These are phyloP conservation scores for Heptranchias perlo DNA, from an alignment of 2,113 vertebrate genomes.

Conservation along the genomic window DNA sequence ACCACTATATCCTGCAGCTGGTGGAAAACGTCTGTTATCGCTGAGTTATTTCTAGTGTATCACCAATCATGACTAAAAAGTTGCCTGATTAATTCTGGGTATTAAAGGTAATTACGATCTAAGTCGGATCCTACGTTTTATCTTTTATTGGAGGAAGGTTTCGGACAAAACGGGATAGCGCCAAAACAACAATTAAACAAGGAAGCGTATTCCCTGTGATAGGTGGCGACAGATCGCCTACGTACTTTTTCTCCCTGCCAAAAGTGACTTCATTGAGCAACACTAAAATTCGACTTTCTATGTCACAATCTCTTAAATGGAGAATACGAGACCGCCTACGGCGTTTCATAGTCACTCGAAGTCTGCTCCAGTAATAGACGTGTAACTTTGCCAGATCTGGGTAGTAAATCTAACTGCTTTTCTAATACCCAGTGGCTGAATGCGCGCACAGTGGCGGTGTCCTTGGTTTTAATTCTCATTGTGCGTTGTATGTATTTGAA, in stretches of 20 bases:
- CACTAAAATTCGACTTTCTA: slow-evolving; percentile 11
- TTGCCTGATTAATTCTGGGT: background rate
- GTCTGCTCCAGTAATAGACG: slow-evolving; percentile 29
- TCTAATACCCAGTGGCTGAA: background rate
- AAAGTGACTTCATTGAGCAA: slow-evolving; percentile 33
- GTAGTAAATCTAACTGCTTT: slow-evolving; percentile 23
- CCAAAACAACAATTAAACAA: background rate
- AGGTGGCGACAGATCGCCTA: slow-evolving; percentile 11
- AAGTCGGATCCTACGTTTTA: background rate
- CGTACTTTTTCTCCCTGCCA: background rate
- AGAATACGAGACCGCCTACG: slow-evolving; percentile 23
- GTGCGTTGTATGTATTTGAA: no score
- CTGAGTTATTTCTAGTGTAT: slow-evolving; percentile 60
- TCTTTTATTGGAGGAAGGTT: slow-evolving; percentile 13
- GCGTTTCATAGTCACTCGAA: slow-evolving; percentile 18
- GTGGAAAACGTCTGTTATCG: slow-evolving; percentile 73
- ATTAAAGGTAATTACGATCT: background rate
- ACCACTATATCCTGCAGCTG: slow-evolving; percentile 72
- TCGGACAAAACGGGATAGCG: background rate
- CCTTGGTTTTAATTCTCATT: background rate
- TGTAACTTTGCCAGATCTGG: slow-evolving; percentile 24
- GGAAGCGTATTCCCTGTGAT: background rate
- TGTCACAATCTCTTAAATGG: slow-evolving; percentile 31
- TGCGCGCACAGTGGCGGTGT: background rate
- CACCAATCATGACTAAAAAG: slow-evolving; percentile 20